Conservation (phyloP, 2,113 vertebrate species). For the Saguinus imperator region DNA sequence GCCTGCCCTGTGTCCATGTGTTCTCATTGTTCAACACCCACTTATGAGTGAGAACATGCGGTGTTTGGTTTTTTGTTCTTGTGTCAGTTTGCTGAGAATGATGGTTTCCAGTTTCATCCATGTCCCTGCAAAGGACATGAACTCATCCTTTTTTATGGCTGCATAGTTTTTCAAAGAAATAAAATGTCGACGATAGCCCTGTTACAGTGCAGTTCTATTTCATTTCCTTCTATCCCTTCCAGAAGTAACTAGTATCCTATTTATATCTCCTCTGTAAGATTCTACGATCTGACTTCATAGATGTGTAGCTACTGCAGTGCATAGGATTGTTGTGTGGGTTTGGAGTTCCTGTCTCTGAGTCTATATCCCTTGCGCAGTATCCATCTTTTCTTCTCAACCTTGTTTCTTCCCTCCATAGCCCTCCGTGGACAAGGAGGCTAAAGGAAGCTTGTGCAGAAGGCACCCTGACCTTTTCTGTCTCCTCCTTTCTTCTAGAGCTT, state of each 20-base stretch:
- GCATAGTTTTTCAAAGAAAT: neutral
- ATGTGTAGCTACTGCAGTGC: too few relatives aligned
- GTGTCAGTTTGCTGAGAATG: too few relatives aligned
- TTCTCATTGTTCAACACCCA: too few relatives aligned
- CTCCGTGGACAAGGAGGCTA: neutral
- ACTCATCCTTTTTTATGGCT: too few relatives aligned
- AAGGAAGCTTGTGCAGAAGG: neutral
- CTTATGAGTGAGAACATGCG: too few relatives aligned
- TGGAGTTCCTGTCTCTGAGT: neutral
- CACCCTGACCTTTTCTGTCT: neutral
- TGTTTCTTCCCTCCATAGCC: neutral
- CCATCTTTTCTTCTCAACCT: neutral
- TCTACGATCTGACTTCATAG: neutral
- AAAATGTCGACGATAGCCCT: neutral
- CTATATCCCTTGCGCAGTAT: rapidly evolving
- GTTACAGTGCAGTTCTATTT: neutral
- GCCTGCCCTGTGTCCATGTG: too few relatives aligned
- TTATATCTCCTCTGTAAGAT: neutral
- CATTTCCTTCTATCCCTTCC: too few relatives aligned
- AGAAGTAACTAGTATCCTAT: neutral
- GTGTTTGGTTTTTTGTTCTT: too few relatives aligned
- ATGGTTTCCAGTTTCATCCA: too few relatives aligned
- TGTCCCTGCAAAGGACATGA: too few relatives aligned
- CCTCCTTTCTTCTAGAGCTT: neutral
- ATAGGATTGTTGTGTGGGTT: neutral